Percentiles rank a stretch among this genome's conserved stretches.
Conservation (phyloP, 1,140 invertebrate genomes). For the Euwallacea fornicatus region DNA sequence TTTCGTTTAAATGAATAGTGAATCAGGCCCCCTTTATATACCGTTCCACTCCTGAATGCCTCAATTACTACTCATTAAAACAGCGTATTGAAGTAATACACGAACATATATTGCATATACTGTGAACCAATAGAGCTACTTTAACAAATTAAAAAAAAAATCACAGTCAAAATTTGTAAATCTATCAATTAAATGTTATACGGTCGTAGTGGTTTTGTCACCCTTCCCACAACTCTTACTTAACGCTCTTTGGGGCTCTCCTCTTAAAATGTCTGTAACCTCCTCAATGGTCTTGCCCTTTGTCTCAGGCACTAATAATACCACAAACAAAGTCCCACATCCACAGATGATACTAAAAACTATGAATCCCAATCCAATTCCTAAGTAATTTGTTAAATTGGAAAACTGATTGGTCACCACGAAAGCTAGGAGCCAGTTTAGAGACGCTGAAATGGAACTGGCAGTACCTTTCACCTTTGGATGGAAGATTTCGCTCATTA, state of each 20-base stretch:
- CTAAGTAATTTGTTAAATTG: conserved; percentile 61
- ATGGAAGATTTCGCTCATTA: conserved; percentile 81
- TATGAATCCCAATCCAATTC: conserved; percentile 73
- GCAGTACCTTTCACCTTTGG: conserved; percentile 72
- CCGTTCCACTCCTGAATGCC: too few relatives aligned
- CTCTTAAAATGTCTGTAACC: conserved; percentile 32
- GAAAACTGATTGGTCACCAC: conserved; percentile 75
- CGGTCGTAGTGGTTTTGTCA: background rate
- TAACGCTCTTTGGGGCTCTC: background rate
- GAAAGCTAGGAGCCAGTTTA: conserved; percentile 79
- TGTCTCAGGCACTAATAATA: conserved; percentile 53
- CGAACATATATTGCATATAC: too few relatives aligned
- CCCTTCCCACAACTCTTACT: background rate
- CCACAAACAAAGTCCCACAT: conserved; percentile 58
- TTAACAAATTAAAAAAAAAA: too few relatives aligned
- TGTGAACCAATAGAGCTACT: too few relatives aligned
- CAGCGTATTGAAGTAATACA: too few relatives aligned
- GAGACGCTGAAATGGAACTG: conserved; percentile 69
- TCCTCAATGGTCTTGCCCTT: conserved; percentile 44
- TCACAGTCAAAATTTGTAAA: too few relatives aligned
- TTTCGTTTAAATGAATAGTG: too few relatives aligned
- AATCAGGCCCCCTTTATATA: too few relatives aligned
- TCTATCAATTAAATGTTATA: background rate
- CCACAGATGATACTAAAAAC: conserved; percentile 73
- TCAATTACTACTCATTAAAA: too few relatives aligned